Evolutionary conservation across 92 coral and sea anemone genomes (phyloP).

Genomic region (Paramuricea clavata): DNA sequence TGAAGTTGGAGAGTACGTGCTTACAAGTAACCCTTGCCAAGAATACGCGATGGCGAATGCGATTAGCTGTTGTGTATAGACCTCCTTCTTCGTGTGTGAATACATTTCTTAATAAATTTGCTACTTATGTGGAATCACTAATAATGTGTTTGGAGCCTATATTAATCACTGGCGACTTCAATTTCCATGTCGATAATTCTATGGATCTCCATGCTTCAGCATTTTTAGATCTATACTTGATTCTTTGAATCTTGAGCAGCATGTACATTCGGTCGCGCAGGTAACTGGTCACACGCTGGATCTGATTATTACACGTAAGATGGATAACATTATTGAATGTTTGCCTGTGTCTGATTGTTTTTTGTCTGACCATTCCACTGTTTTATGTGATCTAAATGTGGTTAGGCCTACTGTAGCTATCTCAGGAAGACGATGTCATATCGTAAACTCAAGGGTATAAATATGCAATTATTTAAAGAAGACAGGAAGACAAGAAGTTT

Average conservation of each 20-base stretch:
- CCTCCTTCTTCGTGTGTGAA: conserved; percentile 2
- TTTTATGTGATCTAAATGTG: conserved; percentile 1
- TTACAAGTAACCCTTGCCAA: conserved; percentile 5
- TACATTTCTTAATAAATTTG: conserved; percentile 2
- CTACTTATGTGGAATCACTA: conserved; percentile 7
- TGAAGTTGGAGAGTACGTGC: conserved; percentile 9
- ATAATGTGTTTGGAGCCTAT: conserved; percentile 1
- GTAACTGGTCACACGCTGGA: conserved; percentile 12
- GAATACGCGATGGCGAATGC: conserved; percentile 7
- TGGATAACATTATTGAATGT: background rate
- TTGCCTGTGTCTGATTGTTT: background rate
- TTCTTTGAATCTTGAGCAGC: conserved; percentile 19
- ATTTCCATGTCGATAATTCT: conserved; percentile 14
- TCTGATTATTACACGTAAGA: background rate
- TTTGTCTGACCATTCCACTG: conserved; percentile 7
- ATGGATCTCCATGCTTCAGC: conserved; percentile 6
- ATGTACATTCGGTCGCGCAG: conserved; percentile 14
- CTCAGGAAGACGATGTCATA: background rate
- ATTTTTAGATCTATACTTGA: conserved; percentile 20
- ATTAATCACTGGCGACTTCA: background rate
- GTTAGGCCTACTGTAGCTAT: background rate
- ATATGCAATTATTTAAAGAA: background rate
- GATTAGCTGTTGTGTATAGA: conserved; percentile 7
- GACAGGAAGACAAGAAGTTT: background rate
- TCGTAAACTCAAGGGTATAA: conserved; percentile 1